Conservation (phyloP, 2,113 vertebrate genomes). For the Herpailurus yagouaroundi region DNA sequence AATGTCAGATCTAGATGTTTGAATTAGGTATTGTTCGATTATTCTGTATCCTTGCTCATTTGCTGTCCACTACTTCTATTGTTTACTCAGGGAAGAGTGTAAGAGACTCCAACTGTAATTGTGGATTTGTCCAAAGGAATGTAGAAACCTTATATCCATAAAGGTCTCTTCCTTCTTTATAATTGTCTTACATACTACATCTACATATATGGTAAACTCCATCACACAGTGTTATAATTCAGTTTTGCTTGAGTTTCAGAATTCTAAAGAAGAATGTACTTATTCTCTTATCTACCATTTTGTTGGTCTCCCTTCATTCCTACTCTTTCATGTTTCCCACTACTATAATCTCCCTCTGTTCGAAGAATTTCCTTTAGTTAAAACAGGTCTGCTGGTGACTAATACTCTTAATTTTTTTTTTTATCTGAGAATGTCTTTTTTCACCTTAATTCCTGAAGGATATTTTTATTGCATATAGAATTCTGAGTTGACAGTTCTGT, state of each 20-base stretch:
- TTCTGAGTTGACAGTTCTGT: neutral
- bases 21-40: neutral
- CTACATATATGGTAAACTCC: neutral
- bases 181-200: neutral
- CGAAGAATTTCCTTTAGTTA: neutral
- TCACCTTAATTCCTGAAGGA: neutral
- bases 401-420: neutral
- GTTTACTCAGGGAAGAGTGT: neutral
- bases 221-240: neutral
- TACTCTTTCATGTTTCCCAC: neutral
- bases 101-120: neutral
- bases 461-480: neutral
- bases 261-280: neutral
- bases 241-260: neutral
- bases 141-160: neutral
- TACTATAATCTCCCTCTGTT: neutral
- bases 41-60: neutral
- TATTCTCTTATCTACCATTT: neutral
- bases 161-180: neutral
- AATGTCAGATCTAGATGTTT: neutral
- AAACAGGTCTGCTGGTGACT: neutral
- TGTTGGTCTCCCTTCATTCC: neutral
- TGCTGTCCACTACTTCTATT: neutral
- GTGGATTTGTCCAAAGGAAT: neutral
- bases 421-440: neutral